Percentiles rank a stretch among this genome's conserved stretches.
Evolutionary conservation across 2,888 invertebrate genomes (phyloP).

Genomic region (Coremacera marginata): DNA sequence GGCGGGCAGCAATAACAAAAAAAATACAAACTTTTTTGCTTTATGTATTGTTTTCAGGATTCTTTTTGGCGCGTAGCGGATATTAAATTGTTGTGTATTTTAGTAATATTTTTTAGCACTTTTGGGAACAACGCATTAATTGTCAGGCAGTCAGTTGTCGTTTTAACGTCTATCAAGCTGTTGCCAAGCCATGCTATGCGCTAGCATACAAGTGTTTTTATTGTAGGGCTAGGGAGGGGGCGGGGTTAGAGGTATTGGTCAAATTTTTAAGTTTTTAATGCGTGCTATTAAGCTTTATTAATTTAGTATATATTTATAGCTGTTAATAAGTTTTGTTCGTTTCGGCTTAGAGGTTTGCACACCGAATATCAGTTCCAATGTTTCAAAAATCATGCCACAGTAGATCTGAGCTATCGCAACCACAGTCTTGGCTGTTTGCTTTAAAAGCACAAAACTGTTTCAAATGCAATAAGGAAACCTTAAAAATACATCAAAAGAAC

Average conservation of each 20-base stretch:
- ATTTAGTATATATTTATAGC: too few relatives aligned
- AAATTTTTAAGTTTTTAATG: too few relatives aligned
- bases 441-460: too few relatives aligned
- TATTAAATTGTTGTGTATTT: slow-evolving; percentile 43
- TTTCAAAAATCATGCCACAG: too few relatives aligned
- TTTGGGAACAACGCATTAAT: slow-evolving; percentile 35
- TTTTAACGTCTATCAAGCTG: neutral
- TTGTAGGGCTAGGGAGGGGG: neutral
- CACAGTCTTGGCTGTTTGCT: too few relatives aligned
- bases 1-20: slow-evolving; percentile 19
- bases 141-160: slow-evolving; percentile 23
- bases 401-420: too few relatives aligned
- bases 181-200: neutral
- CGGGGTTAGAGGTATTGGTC: neutral
- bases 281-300: too few relatives aligned
- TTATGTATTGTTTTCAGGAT: slow-evolving; percentile 17
- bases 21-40: neutral
- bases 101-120: slow-evolving; percentile 36
- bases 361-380: too few relatives aligned
- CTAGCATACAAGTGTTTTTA: neutral
- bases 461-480: too few relatives aligned
- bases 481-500: too few relatives aligned
- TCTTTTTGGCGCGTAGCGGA: slow-evolving; percentile 34
- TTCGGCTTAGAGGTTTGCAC: too few relatives aligned
- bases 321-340: too few relatives aligned